Evolutionary conservation across 2,888 invertebrate genomes (phyloP), one percentile per base, ranked within the genome.

Genomic region (Scaptomyza cyrtandrae): DNA sequence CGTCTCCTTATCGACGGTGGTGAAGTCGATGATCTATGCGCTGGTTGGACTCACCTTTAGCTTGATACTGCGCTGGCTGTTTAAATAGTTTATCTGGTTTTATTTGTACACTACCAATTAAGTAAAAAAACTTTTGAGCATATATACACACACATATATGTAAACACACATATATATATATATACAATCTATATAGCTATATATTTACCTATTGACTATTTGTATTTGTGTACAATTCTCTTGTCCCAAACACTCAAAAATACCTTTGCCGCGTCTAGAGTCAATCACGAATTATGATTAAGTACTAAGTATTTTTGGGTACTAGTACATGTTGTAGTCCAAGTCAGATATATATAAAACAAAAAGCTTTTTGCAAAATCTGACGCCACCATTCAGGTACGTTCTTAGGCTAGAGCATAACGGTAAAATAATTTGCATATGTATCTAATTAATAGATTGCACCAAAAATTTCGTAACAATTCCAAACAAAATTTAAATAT

Each of bases 1-100:
- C 52, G 71, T 90, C 43, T 86, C 90, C 9, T 82, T 88, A 50
- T 75, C 85, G 44, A 79, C 86, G 43, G 89, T 90, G 24, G 63
- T 89, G 29, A 90, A 90, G 67, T 78, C 87, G 33, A 49, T 90
- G 39, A 55, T 89, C 37, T 91, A 84, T 73, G 89, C 89, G 41
- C 62, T 91, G 49, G 54, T 90, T 48, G 90, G 86, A 16, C 77
- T 91, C 45, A 58, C 75, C 50, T 64, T 87, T 59, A 90, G 90
- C 71, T 63, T 91, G 46, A 61, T 89, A 35, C 61, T 91, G 46
- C 91, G 91, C 61, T 90, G 90, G 89, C 68, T 90, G 24, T 85
- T 90, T 54, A 88, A 90, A 75, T 90, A 90, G 71, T 61, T 74
- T 72, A 57, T 71, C 56, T 53, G 58, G 55, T 58, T 71, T 63